Conservation (phyloP, 2,113 vertebrate genomes). For the Boleophthalmus pectinirostris region DNA sequence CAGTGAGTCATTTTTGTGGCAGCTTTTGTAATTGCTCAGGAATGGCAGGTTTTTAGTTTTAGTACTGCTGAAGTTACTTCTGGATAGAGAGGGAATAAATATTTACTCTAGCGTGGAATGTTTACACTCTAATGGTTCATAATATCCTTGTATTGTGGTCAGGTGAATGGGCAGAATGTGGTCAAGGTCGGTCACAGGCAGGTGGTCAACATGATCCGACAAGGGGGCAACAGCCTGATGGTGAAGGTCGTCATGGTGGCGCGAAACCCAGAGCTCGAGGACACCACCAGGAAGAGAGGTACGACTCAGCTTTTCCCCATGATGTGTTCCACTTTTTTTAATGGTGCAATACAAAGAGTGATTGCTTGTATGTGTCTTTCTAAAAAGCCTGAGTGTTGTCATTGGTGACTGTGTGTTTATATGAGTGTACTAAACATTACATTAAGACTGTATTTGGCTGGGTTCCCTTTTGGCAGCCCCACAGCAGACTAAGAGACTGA, state of each 20-base stretch:
- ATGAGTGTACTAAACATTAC: slow-evolving; percentile 54
- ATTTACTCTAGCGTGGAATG: neutral
- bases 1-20: slow-evolving; percentile 56
- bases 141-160: neutral
- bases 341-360: slow-evolving; percentile 23
- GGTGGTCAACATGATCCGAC: slow-evolving; percentile 94
- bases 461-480: slow-evolving; percentile 76
- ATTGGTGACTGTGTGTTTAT: slow-evolving; percentile 53
- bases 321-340: slow-evolving; percentile 24
- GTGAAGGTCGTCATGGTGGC: slow-evolving; percentile 95
- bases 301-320: slow-evolving; percentile 22
- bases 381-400: slow-evolving; percentile 37
- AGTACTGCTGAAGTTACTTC: neutral
- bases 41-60: slow-evolving; percentile 1
- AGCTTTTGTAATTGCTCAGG: slow-evolving; percentile 38
- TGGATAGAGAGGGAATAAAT: neutral
- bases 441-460: slow-evolving; percentile 56
- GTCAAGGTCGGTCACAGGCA: slow-evolving; percentile 93
- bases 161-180: slow-evolving; percentile 92
- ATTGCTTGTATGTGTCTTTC: slow-evolving; percentile 46
- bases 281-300: slow-evolving; percentile 88
- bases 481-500: slow-evolving; percentile 87
- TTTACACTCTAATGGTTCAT: neutral
- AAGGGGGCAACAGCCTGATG: slow-evolving; percentile 91
- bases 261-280: slow-evolving; percentile 89